Base-by-base conservation (phyloP, 2,113 vertebrate genomes). In the Nycticebus coucang region DNA sequence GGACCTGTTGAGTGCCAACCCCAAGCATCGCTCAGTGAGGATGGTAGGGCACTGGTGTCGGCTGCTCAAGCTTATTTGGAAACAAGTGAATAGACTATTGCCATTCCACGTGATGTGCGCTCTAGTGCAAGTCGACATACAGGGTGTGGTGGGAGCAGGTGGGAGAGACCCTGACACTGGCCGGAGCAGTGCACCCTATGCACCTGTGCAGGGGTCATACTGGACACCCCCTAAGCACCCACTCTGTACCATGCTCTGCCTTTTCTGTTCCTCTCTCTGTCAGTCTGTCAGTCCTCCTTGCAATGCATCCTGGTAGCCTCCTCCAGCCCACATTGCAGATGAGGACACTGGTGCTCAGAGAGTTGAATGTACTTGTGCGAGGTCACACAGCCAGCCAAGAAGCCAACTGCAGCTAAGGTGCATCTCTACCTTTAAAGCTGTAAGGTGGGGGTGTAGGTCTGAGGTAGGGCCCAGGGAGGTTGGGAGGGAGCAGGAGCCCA, bases 361-460 rank as follows among this genome's bases (percentile, higher is more conserved):
- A 85, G 22, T 77, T 53, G 22, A 60, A 26, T 62, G 37, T 33
- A 11, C 71, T 60, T 9, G 35, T 60, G 84, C 4, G 4, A 19
- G 79, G 12, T 78, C 83, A 80, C 90, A 82, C 72, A 86, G 89
- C 69, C 72, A 86, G 89, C 69, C 33, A 22, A 74, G 57, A 57
- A 69, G 68, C 55, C 5, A 10, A 13, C 19, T 11, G 8, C 28
- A 62, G 72, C 15, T n/a, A 18, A 72, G 53, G 4, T 26, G 30
- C 19, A 11, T 19, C 59, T 19, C 59, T 81, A 0, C 71, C 21
- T 82, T 30, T 68, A 28, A 2, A 53, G 53, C 26, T 30, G 17
- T 79, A 19, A 1, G 74, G 12, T 50, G 14, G 68, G 80, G 37
- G 8, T 21, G 12, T 22, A 28, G 74, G 13, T 37, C 79, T 37